Base-by-base conservation (phyloP, 2,113 vertebrate species). In the Nycticryphes semicollaris region DNA sequence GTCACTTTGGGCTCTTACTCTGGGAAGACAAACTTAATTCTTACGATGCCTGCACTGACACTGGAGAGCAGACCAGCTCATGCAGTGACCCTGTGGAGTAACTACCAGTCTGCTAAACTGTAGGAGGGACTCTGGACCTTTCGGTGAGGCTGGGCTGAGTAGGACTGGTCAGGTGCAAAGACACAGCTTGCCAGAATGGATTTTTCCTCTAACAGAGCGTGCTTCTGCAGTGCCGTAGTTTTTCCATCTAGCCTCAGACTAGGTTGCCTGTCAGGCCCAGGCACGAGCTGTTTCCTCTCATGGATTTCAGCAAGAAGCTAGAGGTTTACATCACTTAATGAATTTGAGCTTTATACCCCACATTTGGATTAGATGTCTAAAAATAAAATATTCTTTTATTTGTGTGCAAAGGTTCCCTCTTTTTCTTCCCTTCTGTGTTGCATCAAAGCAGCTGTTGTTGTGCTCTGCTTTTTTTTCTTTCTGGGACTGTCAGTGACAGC, bases 381-480 rank as follows among this genome's bases (percentile, higher is more conserved):
- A 87, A 94, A 79, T 31, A 79, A 82, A 81, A 50, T 39, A 83
- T 9, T 20, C 10, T 83, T 56, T 66, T 54, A 70, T 64, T 83
- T 85, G 19, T 12, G 1, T 59, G 62, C 60, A 62, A 17, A 90
- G 82, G 22, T 66, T 77, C 33, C 17, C n/a, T 64, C 45, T 94
- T 39, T 39, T 39, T 39, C 39, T 39, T 39, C 39, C 39, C 88
- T 21, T 7, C 37, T n/a, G 7, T 70, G 43, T 90, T 92, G 47
- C 10, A 0, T 89, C 83, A 94, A 37, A 87, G 24, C 83, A 77
- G 41, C 91, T 90, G 62, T 51, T 78, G 14, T 59, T 88, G 50
- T 73, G 35, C 81, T 81, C 25, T 87, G 39, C 27, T 84, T 75
- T 89, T 82, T 87, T 87, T 87, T 63, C 10, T 88, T 76, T 66